phyloP scores from a whole-genome alignment of 2,888 invertebrate species.

The Cosmia pyralina region DNA sequence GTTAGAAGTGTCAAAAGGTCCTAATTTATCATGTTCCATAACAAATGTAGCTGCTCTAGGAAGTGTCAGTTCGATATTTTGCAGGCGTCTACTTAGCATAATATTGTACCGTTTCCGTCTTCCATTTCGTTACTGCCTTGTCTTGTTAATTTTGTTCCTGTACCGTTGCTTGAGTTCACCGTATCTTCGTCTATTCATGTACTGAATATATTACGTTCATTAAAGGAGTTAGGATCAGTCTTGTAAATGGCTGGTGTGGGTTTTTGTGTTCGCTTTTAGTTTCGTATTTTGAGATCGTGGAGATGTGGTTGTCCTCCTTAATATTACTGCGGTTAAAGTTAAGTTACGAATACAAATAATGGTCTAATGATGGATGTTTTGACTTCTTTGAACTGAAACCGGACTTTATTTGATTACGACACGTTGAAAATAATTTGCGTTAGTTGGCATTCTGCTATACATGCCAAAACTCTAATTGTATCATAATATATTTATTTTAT shows the following conservation, averaged over 20 bases:
- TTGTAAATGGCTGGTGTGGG: conserved; percentile 1
- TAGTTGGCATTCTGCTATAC: not conserved
- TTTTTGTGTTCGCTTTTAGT: conserved; percentile 19
- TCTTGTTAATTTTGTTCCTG: conserved; percentile 64
- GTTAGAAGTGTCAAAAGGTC: conserved; percentile 13
- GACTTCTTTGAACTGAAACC: not conserved
- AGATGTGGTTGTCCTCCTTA: not conserved
- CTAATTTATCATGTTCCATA: conserved; percentile 40
- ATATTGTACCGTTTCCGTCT: conserved; percentile 66
- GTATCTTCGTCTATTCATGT: conserved; percentile 58
- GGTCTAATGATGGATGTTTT: not conserved
- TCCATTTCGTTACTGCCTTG: conserved; percentile 49
- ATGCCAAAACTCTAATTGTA: not conserved
- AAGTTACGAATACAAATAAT: not conserved
- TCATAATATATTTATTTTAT: conserved; percentile 1
- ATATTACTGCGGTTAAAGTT: not conserved
- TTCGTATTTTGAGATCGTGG: conserved; percentile 1
- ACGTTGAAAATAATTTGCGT: not conserved
- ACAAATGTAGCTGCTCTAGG: conserved; percentile 42
- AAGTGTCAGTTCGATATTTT: conserved; percentile 49
- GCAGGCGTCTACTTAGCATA: conserved; percentile 62
- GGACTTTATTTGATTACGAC: not conserved
- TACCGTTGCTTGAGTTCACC: conserved; percentile 62
- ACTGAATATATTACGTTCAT: conserved; percentile 56
- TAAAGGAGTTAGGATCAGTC: conserved; percentile 26